phyloP scores from a whole-genome alignment of 2,113 vertebrate species.

The Cyprinus carpio region DNA sequence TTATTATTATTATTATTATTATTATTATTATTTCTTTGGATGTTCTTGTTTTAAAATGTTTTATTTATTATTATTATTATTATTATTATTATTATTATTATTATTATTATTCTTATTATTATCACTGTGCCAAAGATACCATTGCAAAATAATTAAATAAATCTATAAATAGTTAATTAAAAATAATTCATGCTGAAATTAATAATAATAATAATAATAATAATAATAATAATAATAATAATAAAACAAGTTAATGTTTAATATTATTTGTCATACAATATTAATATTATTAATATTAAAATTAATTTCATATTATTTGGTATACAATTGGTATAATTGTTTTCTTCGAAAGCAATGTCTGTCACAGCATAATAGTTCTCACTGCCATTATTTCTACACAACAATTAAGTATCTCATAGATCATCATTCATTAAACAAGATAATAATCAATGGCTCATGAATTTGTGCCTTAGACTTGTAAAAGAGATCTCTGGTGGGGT shows the following conservation, averaged over 20 bases:
- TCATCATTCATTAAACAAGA: not conserved
- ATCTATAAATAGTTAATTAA: too few species aligned
- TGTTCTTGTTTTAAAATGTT: too few species aligned
- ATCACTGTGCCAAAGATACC: not conserved
- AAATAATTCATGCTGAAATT: not conserved
- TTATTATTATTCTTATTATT: not conserved
- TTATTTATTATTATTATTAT: too few species aligned
- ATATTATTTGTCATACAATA: too few species aligned
- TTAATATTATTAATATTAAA: too few species aligned
- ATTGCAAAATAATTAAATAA: not conserved
- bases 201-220: too few species aligned
- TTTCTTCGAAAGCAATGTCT: not conserved
- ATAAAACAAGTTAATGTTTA: too few species aligned
- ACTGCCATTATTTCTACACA: not conserved
- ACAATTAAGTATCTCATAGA: slow-evolving; percentile 2
- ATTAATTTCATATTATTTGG: too few species aligned
- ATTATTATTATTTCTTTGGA: too few species aligned
- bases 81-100: too few species aligned
- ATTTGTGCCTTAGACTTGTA: not conserved
- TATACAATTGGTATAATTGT: not conserved
- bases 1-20: too few species aligned
- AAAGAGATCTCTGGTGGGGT: not conserved
- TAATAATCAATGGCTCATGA: slow-evolving; percentile 24
- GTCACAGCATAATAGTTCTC: not conserved
- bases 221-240: too few species aligned